phyloP scores from a whole-genome alignment of 2,797 vertebrate species.

The Alcedo atthis region DNA sequence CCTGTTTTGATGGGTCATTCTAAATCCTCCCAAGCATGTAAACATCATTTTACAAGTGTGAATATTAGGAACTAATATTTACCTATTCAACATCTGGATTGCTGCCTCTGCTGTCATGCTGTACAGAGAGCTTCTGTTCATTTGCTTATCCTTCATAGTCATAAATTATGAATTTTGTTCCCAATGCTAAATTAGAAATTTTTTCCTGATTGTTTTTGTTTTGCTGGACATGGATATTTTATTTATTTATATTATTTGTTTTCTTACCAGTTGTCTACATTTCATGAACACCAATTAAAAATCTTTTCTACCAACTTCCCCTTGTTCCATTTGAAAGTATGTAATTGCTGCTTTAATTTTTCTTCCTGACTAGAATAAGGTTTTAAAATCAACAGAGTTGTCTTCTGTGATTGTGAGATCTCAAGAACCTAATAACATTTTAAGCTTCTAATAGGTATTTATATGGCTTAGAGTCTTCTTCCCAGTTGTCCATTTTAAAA shows the following conservation, averaged over 20 bases:
- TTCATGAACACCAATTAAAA: constrained; percentile 69
- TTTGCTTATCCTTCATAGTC: constrained; percentile 37
- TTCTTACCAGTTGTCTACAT: constrained; percentile 69
- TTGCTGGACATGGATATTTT: constrained; percentile 63
- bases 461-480: background rate
- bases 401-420: constrained; percentile 24
- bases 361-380: constrained; percentile 48
- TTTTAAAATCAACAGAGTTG: constrained; percentile 29
- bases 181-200: constrained; percentile 25
- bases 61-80: background rate
- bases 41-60: background rate
- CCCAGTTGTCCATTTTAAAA: background rate
- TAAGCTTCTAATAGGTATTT: background rate
- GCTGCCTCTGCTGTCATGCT: constrained; percentile 19
- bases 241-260: constrained; percentile 68
- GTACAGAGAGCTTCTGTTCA: background rate
- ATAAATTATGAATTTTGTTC: constrained; percentile 33
- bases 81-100: background rate
- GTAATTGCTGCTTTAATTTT: constrained; percentile 59
- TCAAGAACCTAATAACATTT: background rate
- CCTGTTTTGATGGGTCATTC: background rate
- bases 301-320: constrained; percentile 63
- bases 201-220: constrained; percentile 63
- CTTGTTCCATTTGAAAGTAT: constrained; percentile 68
- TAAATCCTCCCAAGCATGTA: background rate